phyloP scores from a whole-genome alignment of 2,797 vertebrate genomes.

The Anguilla megastoma region DNA sequence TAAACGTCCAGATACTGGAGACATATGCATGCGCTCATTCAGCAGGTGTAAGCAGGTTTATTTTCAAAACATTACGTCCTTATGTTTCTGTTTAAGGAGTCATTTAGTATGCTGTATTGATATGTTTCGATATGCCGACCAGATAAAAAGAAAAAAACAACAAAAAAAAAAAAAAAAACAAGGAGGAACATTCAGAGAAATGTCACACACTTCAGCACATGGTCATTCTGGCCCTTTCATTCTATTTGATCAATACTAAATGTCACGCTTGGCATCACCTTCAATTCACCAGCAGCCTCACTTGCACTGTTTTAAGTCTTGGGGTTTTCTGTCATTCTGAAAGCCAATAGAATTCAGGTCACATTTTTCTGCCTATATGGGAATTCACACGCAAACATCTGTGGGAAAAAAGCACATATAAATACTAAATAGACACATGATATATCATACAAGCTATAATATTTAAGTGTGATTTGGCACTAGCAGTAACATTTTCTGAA shows the following conservation, averaged over 20 bases:
- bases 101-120: neutral
- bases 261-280: neutral
- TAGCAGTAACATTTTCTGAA: neutral
- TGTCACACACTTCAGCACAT: slow-evolving; percentile 1
- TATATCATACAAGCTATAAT: neutral
- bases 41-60: neutral
- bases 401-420: neutral
- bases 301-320: neutral
- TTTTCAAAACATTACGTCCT: neutral
- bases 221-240: neutral
- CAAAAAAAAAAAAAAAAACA: neutral
- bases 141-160: neutral
- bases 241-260: neutral
- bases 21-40: neutral
- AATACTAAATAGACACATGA: neutral
- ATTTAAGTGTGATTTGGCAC: neutral
- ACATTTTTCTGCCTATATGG: neutral
- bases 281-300: neutral
- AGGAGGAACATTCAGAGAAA: neutral
- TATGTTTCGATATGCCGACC: neutral
- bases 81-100: neutral
- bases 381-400: neutral
- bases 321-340: neutral
- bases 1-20: neutral
- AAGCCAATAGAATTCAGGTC: neutral